Percentiles rank a stretch among this genome's conserved stretches.
Evolutionary conservation across 2,888 invertebrate genomes (phyloP).

Genomic region (Cinara cedri): DNA sequence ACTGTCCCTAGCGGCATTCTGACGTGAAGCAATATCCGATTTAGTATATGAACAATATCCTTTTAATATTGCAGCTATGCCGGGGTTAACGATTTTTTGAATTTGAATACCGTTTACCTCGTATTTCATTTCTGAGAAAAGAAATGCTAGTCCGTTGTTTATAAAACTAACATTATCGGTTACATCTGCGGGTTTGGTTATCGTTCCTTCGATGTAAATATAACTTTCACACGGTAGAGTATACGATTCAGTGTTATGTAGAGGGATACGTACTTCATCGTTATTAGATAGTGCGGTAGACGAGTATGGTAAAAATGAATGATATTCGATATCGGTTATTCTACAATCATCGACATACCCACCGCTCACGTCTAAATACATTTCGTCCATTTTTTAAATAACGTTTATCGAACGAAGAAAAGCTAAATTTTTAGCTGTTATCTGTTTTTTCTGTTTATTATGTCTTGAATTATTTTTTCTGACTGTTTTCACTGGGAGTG

Average conservation of each 20-base stretch:
- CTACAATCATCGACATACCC: no score
- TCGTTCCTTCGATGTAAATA: background rate
- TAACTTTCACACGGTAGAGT: conserved; percentile 3
- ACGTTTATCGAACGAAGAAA: no score
- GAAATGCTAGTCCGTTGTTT: conserved; percentile 23
- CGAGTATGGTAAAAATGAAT: background rate
- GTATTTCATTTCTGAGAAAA: conserved; percentile 19
- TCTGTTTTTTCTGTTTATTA: no score
- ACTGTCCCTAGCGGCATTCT: no score
- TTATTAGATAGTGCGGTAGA: background rate
- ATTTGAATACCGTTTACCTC: conserved; percentile 14
- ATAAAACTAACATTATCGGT: conserved; percentile 46
- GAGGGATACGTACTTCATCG: conserved; percentile 26
- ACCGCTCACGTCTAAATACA: no score
- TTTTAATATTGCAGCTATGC: conserved; percentile 7
- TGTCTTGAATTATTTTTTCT: no score
- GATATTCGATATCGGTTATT: no score
- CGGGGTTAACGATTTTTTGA: conserved; percentile 12
- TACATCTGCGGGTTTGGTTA: conserved; percentile 6
- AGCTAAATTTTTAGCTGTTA: no score
- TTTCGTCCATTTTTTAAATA: no score
- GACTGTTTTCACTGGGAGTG: no score
- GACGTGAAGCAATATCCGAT: no score
- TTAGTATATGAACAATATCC: background rate
- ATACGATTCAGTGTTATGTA: conserved; percentile 9